Base-by-base conservation (phyloP, 1,140 invertebrate genomes). In the Heliconius himera region DNA sequence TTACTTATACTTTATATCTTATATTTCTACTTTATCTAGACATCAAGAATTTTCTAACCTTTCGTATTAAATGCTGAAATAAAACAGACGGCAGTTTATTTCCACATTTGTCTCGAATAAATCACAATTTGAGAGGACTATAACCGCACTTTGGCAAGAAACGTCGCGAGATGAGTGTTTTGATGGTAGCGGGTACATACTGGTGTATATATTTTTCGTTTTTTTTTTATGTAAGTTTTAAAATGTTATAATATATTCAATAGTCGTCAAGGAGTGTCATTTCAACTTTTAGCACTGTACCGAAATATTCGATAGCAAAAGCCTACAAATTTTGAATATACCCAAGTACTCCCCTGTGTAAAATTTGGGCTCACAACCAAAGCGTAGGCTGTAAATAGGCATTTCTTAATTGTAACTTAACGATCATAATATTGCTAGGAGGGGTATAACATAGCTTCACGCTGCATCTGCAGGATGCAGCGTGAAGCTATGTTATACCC, bases 81-180 rank as follows among this genome's bases (percentile, higher is more conserved):
- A 84, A 85, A 83, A 81, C 82, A 81, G 80, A 79, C 73, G 83
- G 80, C 80, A 81, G 80, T 87, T 91, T 89, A 91, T 91, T 91
- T 91, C 86, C 84, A 90, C 90, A 87, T 92, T 91, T 90, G 90
- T 89, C 84, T 83, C 83, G 85, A 88, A 92, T 92, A 92, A 92
- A 92, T 92, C 90, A 90, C 90, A 92, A 91, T 91, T 91, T 89
- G 83, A 85, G 86, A 90, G 89, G 90, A 86, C 89, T 89, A 90
- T 88, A 87, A 89, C 88, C 81, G 85, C 80, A 83, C 85, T 85
- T 83, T 89, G 87, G 87, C 88, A 88, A 90, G 85, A 86, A 84
- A 87, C 81, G 82, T 78, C 77, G 81, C 82, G 84, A 87, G 83
- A 82, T 84, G 84, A 88, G 89, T 89, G 84, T 85, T 84, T 84